Base-by-base conservation (phyloP, 2,888 invertebrate species). In the Brachycybe producta region DNA sequence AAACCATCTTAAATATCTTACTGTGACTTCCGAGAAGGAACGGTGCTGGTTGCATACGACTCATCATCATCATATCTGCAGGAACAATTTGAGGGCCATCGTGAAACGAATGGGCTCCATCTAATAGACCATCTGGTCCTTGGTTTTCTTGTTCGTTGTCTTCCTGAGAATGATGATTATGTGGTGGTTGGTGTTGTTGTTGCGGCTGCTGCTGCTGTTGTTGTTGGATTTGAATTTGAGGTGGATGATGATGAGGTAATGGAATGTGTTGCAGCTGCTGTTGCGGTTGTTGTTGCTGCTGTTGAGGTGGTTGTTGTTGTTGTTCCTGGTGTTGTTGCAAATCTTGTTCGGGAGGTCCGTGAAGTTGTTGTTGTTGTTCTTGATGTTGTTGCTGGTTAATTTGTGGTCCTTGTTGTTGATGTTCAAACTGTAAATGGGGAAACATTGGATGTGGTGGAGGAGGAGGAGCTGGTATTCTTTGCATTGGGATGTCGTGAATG, bases 1-100 rank as follows among this genome's bases (percentile, higher is more conserved):
- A 11, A 32, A 32, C 32, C 11, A 32, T 11, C 11, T n/a, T 32
- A 32, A 11, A 32, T 32, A 32, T 32, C 49, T 28, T 42, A 49
- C 49, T 49, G 49, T 49, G 49, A 24, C 41, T 49, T 41, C 41
- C 39, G 7, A 24, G 24, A 21, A 41, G 27, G 41, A 49, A 49
- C 5, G 41, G 41, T 1, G 49, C 41, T 5, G 40, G 49, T 7
- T 28, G 26, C 17, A 23, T 34, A 15, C 39, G 11, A 5, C 38
- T 19, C 8, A 11, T 11, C 41, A 49, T 49, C 49, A 49, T 49
- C n/a, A 30, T 34, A 2, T 19, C 41, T 7, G 23, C 19, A 15
- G 40, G 40, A 11, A 34, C 41, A 11, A 30, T 24, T 15, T 40
- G 49, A 8, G 23, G 41, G 21, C 23, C 23, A 21, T 38, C 34